Evolutionary conservation across 2,113 vertebrate species (phyloP).

Genomic region (Rattus norvegicus): DNA sequence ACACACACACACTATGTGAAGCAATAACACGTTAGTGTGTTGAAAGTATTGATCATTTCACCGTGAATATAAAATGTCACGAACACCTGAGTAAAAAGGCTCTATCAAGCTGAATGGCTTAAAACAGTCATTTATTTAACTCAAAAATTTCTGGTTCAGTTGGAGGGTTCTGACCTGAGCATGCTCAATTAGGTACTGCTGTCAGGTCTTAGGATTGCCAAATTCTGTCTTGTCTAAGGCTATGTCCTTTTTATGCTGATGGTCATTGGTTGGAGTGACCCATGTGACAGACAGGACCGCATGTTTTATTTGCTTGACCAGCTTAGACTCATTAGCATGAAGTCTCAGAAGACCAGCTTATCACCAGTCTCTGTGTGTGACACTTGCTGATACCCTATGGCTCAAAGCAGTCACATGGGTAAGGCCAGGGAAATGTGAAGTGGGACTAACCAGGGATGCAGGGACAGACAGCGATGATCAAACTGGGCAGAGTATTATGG

Average conservation of each 20-base stretch:
- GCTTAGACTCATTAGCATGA: not conserved
- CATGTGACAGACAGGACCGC: not conserved
- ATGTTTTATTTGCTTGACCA: not conserved
- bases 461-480: not conserved
- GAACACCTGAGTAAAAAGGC: not conserved
- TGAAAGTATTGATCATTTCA: not conserved
- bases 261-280: not conserved
- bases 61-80: not conserved
- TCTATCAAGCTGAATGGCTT: not conserved
- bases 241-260: not conserved
- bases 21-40: not conserved
- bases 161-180: not conserved
- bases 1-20: not conserved
- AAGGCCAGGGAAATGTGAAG: not conserved
- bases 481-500: not conserved
- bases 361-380: not conserved
- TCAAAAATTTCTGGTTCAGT: not conserved
- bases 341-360: not conserved
- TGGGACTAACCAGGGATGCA: accelerated
- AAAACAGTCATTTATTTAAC: not conserved
- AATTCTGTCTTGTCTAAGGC: not conserved
- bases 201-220: not conserved
- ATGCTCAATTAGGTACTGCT: not conserved
- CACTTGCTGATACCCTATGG: not conserved
- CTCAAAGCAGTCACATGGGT: not conserved